phyloP scores from a whole-genome alignment of 2,888 invertebrate genomes.

The Bruchidius siliquastri region DNA sequence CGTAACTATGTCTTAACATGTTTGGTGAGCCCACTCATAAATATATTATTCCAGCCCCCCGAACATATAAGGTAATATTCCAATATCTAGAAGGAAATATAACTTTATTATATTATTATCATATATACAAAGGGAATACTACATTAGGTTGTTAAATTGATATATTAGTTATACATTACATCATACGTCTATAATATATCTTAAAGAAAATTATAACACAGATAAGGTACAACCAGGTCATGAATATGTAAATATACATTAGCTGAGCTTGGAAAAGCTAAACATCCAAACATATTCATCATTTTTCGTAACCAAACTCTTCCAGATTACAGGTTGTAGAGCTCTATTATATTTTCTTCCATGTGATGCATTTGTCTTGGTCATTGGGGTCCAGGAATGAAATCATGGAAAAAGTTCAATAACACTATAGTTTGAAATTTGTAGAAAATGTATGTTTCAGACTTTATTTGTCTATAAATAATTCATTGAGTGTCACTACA shows the following conservation, averaged over 20 bases:
- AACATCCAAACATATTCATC: background rate
- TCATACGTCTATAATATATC: background rate
- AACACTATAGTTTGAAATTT: no score
- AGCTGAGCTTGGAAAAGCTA: background rate
- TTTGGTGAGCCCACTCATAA: no score
- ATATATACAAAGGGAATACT: slow-evolving; percentile 2
- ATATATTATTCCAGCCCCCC: no score
- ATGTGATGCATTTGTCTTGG: no score
- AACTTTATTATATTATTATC: background rate
- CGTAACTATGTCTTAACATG: no score
- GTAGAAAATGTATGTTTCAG: no score
- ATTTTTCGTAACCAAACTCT: background rate
- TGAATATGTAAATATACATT: background rate
- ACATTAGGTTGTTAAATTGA: background rate
- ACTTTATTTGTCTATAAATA: no score
- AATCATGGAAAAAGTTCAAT: no score
- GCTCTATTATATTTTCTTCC: background rate
- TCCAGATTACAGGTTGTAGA: background rate
- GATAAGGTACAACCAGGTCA: background rate
- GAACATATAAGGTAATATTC: no score
- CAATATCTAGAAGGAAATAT: background rate
- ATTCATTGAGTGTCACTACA: no score
- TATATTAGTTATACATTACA: background rate
- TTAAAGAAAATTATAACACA: slow-evolving; percentile 1
- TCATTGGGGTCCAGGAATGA: no score